Evolutionary conservation across 2,113 vertebrate genomes (phyloP).

Genomic region (Pavo muticus): DNA sequence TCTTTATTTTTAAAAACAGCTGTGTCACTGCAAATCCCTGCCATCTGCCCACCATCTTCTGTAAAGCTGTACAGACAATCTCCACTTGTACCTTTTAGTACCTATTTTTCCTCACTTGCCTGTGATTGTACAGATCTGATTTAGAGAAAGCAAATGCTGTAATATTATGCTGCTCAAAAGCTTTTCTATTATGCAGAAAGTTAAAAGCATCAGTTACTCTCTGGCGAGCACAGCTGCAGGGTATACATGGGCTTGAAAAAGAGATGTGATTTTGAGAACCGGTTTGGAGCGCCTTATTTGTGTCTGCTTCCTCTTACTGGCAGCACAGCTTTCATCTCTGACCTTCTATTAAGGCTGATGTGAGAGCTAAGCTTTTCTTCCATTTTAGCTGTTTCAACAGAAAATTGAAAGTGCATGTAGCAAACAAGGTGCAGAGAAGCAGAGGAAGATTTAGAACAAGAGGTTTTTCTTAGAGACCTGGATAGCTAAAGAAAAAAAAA

Average conservation of each 20-base stretch:
- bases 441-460: constrained; percentile 6
- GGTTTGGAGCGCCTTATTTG: constrained; percentile 44
- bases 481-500: neutral
- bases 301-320: constrained; percentile 43
- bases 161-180: constrained; percentile 8
- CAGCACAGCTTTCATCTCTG: constrained; percentile 58
- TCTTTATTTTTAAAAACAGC: constrained; percentile 73
- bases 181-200: constrained; percentile 37
- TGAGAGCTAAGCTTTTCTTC: constrained; percentile 53
- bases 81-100: constrained; percentile 41
- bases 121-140: constrained; percentile 3
- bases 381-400: constrained; percentile 56
- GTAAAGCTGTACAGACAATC: constrained; percentile 15
- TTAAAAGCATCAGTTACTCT: constrained; percentile 46
- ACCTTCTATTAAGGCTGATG: constrained; percentile 54
- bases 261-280: constrained; percentile 12
- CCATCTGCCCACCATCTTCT: constrained; percentile 55
- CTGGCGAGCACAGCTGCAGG: constrained; percentile 44
- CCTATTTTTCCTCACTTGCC: neutral
- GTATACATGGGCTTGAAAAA: neutral
- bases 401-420: neutral
- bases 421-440: neutral
- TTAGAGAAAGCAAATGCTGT: neutral
- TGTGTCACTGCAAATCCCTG: constrained; percentile 67
- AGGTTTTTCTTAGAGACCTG: neutral